These are phyloP conservation scores for Drosophila subquinaria DNA, from an alignment of 2,888 invertebrate species.

Conservation along the genomic window DNA sequence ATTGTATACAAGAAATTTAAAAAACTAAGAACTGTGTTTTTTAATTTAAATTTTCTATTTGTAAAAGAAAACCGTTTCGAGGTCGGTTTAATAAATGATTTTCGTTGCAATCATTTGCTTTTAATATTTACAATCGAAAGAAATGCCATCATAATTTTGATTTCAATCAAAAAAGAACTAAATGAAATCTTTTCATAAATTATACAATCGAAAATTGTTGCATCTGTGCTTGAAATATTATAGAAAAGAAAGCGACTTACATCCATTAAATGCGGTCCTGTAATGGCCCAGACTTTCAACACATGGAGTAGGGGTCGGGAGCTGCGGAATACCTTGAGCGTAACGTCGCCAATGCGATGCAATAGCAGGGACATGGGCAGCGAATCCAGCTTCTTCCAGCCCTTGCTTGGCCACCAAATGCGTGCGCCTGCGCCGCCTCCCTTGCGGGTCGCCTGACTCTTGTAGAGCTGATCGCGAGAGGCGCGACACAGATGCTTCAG, in stretches of 20 bases:
- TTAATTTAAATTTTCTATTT: too few species aligned
- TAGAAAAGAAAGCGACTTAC: conserved; percentile 84
- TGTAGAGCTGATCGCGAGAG: conserved; percentile 90
- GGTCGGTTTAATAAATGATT: too few species aligned
- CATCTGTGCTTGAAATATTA: neutral
- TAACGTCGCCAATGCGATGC: conserved; percentile 94
- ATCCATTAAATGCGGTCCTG: conserved; percentile 97
- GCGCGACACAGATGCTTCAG: conserved; percentile 93
- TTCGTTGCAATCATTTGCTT: too few species aligned
- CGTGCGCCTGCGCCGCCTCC: conserved; percentile 82
- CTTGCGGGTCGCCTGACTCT: conserved; percentile 86
- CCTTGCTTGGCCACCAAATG: conserved; percentile 85
- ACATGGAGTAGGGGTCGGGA: conserved; percentile 95
- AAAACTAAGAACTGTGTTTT: too few species aligned
- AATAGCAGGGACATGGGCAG: conserved; percentile 88
- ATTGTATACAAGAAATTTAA: too few species aligned
- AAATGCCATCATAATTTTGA: neutral
- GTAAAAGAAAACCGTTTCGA: too few species aligned
- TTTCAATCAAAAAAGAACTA: neutral
- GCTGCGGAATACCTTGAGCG: conserved; percentile 93
- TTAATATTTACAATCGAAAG: too few species aligned
- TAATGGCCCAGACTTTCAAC: conserved; percentile 96
- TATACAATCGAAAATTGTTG: neutral
- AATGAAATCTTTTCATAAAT: too few species aligned
- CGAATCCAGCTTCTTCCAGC: conserved; percentile 85